Conservation (phyloP, 2,888 invertebrate species). For the Dorcus hopei region DNA sequence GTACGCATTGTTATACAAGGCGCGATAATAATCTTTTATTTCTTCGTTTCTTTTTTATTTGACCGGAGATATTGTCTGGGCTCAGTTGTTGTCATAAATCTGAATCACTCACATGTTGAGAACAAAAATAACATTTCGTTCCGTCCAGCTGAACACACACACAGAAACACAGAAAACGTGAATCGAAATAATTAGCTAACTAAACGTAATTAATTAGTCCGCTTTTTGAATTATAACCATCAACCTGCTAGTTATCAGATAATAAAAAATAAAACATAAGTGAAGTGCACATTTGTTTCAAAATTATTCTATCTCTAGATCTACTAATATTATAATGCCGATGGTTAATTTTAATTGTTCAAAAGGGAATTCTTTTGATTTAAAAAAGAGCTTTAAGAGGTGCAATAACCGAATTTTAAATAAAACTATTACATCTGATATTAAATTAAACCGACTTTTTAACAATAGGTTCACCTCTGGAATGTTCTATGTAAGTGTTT, state of each 20-base stretch:
- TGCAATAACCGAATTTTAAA: no score
- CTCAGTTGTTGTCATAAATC: conserved; percentile 16
- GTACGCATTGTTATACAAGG: conserved; percentile 16
- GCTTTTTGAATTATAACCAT: conserved; percentile 12
- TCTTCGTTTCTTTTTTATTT: conserved; percentile 6
- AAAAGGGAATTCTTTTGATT: no score
- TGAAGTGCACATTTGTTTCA: no score
- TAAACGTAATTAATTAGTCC: conserved; percentile 21
- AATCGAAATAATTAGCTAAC: conserved; percentile 21
- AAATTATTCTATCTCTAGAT: no score
- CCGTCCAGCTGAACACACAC: conserved; percentile 10
- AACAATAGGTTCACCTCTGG: no score
- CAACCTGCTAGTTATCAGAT: conserved; percentile 6
- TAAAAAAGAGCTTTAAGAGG: no score
- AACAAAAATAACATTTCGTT: conserved; percentile 14
- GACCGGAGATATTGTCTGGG: conserved; percentile 19
- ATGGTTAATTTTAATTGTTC: no score
- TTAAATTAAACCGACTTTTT: no score
- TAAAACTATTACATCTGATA: no score
- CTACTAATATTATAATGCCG: no score
- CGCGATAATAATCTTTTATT: conserved; percentile 12
- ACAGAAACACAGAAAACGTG: conserved; percentile 11
- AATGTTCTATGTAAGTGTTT: no score
- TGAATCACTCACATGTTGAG: conserved; percentile 19
- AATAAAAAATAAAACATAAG: not conserved